Evolutionary conservation across 2,797 vertebrate species (phyloP).

Genomic region (Setipinna tenuifilis): DNA sequence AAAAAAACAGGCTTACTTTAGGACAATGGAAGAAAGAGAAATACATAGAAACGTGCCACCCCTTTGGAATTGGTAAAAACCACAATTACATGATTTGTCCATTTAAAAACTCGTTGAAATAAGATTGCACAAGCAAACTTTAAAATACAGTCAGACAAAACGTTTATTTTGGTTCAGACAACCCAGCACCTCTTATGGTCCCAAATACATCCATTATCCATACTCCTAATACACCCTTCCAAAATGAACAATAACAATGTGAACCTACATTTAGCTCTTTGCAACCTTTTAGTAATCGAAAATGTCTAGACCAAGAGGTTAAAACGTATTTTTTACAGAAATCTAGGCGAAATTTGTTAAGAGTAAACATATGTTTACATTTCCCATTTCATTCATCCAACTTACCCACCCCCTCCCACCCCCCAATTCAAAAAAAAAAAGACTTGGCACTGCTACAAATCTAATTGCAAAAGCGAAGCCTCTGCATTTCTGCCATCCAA

Average conservation of each 20-base stretch:
- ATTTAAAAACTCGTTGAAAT: not conserved
- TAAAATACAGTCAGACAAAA: not conserved
- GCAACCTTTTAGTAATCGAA: not conserved
- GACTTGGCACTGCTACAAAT: constrained; percentile 5
- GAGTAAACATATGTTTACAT: constrained; percentile 6
- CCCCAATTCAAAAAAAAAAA: not conserved
- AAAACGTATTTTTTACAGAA: too few species aligned
- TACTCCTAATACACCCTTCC: not conserved
- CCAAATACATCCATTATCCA: not conserved
- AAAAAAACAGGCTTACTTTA: not conserved
- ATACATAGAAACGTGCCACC: not conserved
- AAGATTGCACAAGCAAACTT: not conserved
- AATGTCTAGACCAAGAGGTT: not conserved
- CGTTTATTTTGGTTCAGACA: not conserved
- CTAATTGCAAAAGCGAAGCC: constrained; percentile 4
- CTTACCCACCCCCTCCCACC: not conserved
- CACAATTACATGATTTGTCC: not conserved
- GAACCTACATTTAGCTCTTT: not conserved
- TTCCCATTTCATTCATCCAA: constrained; percentile 15
- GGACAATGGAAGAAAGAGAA: not conserved
- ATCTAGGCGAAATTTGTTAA: not conserved
- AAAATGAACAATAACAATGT: not conserved
- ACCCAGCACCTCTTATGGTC: not conserved
- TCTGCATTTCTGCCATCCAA: constrained; percentile 32
- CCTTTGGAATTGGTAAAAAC: not conserved